Percentiles rank a stretch among this genome's conserved stretches.
Conservation (phyloP, 2,888 invertebrate species). For the Coenonympha arcania region DNA sequence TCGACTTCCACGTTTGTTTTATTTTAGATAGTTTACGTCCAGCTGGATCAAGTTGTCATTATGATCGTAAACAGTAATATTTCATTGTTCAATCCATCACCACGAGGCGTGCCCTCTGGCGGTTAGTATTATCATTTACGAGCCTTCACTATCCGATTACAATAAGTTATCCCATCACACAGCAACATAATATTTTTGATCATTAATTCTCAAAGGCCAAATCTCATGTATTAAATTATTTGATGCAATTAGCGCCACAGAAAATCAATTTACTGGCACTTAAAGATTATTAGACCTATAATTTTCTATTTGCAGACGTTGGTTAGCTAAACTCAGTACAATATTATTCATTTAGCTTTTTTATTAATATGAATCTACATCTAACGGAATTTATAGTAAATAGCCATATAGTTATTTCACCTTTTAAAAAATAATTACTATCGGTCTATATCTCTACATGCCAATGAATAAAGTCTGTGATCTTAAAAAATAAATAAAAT, state of each 20-base stretch:
- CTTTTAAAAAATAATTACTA: too few relatives aligned
- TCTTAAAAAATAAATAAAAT: too few relatives aligned
- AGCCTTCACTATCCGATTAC: slow-evolving; percentile 21
- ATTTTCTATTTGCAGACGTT: background rate
- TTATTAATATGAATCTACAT: too few relatives aligned
- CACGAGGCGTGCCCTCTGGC: slow-evolving; percentile 24
- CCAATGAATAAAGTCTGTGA: too few relatives aligned
- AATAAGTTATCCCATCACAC: slow-evolving; percentile 20
- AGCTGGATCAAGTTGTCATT: slow-evolving; percentile 14
- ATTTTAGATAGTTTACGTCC: background rate
- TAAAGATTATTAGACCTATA: background rate
- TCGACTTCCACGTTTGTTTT: too few relatives aligned
- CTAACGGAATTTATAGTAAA: too few relatives aligned
- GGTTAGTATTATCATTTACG: slow-evolving; percentile 26
- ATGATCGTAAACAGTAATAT: slow-evolving; percentile 21
- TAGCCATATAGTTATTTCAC: too few relatives aligned
- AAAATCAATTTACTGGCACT: background rate
- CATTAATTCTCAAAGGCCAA: slow-evolving; percentile 21
- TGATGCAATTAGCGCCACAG: background rate
- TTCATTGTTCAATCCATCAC: slow-evolving; percentile 25
- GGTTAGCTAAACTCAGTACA: background rate
- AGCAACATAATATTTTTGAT: slow-evolving; percentile 22
- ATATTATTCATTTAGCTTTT: too few relatives aligned
- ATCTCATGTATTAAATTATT: slow-evolving; percentile 13
- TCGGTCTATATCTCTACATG: too few relatives aligned